Conservation (phyloP, 2,888 invertebrate species). For the Girardia tigrina region DNA sequence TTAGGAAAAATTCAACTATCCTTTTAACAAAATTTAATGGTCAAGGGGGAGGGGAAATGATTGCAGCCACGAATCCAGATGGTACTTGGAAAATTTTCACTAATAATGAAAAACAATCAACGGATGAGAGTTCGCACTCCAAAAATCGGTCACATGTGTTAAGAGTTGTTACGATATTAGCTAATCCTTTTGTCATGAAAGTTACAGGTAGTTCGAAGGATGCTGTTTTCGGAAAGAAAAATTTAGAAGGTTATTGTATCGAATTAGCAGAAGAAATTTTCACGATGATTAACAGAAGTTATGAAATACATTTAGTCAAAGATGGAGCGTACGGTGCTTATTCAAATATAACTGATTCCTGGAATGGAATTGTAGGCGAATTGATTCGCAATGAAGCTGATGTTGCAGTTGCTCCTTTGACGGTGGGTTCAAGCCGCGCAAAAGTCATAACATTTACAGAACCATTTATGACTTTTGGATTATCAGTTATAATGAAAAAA, state of each 20-base stretch:
- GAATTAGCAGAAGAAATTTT: slow-evolving; percentile 72
- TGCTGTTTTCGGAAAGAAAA: slow-evolving; percentile 29
- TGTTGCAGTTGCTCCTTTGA: slow-evolving; percentile 36
- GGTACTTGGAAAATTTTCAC: background rate
- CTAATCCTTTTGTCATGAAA: slow-evolving; percentile 28
- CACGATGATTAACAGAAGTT: slow-evolving; percentile 66
- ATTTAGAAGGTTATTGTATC: slow-evolving; percentile 72
- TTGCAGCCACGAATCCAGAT: background rate
- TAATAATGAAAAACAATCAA: background rate
- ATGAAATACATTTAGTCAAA: slow-evolving; percentile 68
- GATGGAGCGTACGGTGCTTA: slow-evolving; percentile 67
- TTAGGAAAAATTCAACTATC: slow-evolving; percentile 16
- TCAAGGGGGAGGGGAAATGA: background rate
- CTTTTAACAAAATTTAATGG: slow-evolving; percentile 23
- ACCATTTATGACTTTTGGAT: slow-evolving; percentile 38
- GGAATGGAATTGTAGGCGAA: slow-evolving; percentile 65
- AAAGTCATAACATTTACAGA: slow-evolving; percentile 37
- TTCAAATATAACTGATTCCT: slow-evolving; percentile 59
- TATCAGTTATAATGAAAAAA: slow-evolving; percentile 38
- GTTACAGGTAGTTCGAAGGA: background rate
- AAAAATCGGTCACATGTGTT: slow-evolving; percentile 16
- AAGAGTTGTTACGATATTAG: slow-evolving; percentile 28
- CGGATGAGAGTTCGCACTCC: background rate
- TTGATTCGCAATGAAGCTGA: slow-evolving; percentile 36
- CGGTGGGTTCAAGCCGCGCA: slow-evolving; percentile 37